Evolutionary conservation across 2,113 vertebrate species (phyloP).

Genomic region (Stigmatopora nigra): DNA sequence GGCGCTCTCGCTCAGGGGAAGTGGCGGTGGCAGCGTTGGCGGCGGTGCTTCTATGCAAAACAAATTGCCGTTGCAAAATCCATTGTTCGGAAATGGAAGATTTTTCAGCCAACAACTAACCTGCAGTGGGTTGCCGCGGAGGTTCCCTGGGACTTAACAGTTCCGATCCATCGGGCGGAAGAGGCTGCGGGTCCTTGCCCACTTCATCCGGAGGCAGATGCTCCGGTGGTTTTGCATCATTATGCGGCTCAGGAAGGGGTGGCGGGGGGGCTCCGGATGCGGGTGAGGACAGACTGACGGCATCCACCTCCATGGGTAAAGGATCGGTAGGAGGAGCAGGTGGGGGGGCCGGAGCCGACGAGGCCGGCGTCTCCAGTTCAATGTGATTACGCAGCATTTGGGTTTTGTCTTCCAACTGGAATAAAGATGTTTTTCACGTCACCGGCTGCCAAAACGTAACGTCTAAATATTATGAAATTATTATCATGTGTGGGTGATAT

Average conservation of each 20-base stretch:
- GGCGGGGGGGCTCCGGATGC: constrained; percentile 41
- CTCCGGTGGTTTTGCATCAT: constrained; percentile 45
- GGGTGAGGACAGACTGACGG: constrained; percentile 40
- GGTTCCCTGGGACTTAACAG: constrained; percentile 46
- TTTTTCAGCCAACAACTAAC: constrained; percentile 28
- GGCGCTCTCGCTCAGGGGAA: constrained; percentile 73
- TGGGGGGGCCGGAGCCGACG: constrained; percentile 17
- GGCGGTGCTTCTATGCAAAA: constrained; percentile 37
- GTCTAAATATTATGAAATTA: too few species aligned
- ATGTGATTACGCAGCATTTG: constrained; percentile 72
- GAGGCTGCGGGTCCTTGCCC: constrained; percentile 34
- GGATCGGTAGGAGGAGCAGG: constrained; percentile 39
- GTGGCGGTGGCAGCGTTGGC: constrained; percentile 52
- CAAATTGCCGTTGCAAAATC: too few species aligned
- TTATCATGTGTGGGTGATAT: neutral
- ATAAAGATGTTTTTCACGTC: neutral
- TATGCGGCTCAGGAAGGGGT: constrained; percentile 55
- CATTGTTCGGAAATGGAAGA: neutral
- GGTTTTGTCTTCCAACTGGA: constrained; percentile 81
- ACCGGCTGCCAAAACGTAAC: neutral
- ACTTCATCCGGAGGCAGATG: constrained; percentile 36
- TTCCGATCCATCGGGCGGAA: constrained; percentile 52
- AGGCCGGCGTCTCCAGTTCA: constrained; percentile 54
- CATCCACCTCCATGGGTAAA: constrained; percentile 46
- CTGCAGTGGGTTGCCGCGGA: constrained; percentile 38